Conservation (phyloP, 2,797 vertebrate species). For the Coreius guichenoti region DNA sequence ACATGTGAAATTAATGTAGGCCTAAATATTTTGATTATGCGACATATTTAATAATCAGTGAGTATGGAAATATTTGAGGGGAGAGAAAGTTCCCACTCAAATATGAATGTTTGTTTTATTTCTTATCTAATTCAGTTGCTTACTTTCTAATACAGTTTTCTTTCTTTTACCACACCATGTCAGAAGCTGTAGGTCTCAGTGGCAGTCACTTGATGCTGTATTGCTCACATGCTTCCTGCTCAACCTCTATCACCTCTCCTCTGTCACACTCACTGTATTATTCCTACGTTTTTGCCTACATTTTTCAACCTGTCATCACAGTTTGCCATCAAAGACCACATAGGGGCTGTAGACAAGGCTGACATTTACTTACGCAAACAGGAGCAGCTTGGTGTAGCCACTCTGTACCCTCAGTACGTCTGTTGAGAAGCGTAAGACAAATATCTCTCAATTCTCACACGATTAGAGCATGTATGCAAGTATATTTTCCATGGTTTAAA, state of each 20-base stretch:
- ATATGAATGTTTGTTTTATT: neutral
- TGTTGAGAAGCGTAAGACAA: constrained; percentile 34
- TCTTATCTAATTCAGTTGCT: neutral
- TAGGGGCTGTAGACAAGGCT: constrained; percentile 52
- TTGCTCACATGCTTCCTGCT: constrained; percentile 9
- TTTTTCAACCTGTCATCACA: neutral
- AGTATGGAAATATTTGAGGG: too few relatives aligned
- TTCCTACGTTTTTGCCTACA: neutral
- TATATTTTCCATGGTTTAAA: neutral
- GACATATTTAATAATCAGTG: too few relatives aligned
- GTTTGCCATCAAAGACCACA: constrained; percentile 50
- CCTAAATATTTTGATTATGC: too few relatives aligned
- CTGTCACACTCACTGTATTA: constrained; percentile 43
- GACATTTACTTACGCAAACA: constrained; percentile 63
- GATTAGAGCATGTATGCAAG: neutral
- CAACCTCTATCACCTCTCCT: neutral
- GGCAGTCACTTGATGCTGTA: constrained; percentile 9
- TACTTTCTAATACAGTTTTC: neutral
- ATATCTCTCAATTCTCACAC: constrained; percentile 13
- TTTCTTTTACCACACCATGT: neutral
- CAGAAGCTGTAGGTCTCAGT: neutral
- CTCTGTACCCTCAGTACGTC: constrained; percentile 30
- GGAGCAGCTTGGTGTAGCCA: constrained; percentile 51
- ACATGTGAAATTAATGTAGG: too few relatives aligned
- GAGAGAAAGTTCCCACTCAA: too few relatives aligned